phyloP scores from a whole-genome alignment of 2,797 vertebrate species.

The Oryzias dopingdopingensis region DNA sequence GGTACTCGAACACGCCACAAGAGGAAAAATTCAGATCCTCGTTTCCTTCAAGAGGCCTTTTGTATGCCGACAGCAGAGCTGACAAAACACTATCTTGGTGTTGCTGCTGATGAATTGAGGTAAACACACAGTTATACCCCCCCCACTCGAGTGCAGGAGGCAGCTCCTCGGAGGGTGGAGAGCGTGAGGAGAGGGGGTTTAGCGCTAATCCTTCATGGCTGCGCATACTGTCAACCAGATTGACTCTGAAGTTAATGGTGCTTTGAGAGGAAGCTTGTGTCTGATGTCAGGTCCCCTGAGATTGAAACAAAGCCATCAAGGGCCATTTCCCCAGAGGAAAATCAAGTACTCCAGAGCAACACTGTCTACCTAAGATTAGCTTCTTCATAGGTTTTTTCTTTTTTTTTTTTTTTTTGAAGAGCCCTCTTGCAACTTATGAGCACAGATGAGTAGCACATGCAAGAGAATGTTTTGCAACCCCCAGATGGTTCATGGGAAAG shows the following conservation, averaged over 20 bases:
- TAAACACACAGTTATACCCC: constrained; percentile 12
- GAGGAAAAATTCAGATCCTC: constrained; percentile 1
- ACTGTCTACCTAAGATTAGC: constrained; percentile 7
- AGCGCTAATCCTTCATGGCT: constrained; percentile 40
- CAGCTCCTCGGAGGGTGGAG: constrained; percentile 3
- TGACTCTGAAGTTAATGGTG: constrained; percentile 37
- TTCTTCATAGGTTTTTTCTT: constrained; percentile 2
- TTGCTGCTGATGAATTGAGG: constrained; percentile 7
- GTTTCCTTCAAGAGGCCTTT: constrained; percentile 12
- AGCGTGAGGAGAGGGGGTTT: constrained; percentile 16
- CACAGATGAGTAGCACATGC: too few relatives aligned
- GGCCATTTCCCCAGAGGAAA: constrained; percentile 29
- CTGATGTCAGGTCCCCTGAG: constrained; percentile 33
- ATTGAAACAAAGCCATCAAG: constrained; percentile 24
- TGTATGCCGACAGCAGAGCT: constrained; percentile 5
- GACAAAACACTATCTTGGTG: constrained; percentile 15
- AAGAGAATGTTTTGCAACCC: too few relatives aligned
- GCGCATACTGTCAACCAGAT: constrained; percentile 34
- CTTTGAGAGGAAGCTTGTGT: constrained; percentile 38
- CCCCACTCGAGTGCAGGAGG: constrained; percentile 12
- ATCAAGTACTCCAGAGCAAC: constrained; percentile 10
- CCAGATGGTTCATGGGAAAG: too few relatives aligned
- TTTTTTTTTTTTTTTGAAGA: not conserved
- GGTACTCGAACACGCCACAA: constrained; percentile 5
- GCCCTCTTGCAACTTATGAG: not conserved